A percentile compares a stretch with the other conserved stretches of the same genome.
phyloP scores from a whole-genome alignment of 1,140 invertebrate genomes.

The Heliconius hewitsoni region DNA sequence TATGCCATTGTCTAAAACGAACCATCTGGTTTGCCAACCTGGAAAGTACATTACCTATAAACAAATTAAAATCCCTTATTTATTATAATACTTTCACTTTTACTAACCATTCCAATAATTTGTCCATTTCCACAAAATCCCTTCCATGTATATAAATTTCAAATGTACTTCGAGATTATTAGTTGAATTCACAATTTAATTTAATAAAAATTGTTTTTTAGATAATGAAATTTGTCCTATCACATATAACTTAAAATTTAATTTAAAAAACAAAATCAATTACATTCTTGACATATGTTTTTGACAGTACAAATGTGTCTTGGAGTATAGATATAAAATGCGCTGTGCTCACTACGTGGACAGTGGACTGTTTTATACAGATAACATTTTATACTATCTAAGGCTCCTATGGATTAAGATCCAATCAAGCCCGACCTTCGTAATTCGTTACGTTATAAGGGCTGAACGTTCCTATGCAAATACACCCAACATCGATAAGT shows the following conservation, averaged over 20 bases:
- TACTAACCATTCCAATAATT: conserved; percentile 91
- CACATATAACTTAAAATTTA: not conserved
- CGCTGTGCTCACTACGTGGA: not conserved
- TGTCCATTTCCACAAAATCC: conserved; percentile 90
- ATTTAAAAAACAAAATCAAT: conserved; percentile 8
- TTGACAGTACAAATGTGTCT: not conserved
- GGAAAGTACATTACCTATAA: conserved; percentile 40
- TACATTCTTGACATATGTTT: conserved; percentile 9
- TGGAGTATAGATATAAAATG: not conserved
- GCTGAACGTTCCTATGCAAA: too few relatives aligned
- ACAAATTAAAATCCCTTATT: not conserved
- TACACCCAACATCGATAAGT: too few relatives aligned
- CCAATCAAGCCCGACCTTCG: too few relatives aligned
- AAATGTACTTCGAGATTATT: not conserved
- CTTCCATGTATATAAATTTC: conserved; percentile 80
- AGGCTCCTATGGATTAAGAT: not conserved
- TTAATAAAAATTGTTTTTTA: not conserved
- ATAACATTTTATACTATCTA: not conserved
- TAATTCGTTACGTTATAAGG: too few relatives aligned
- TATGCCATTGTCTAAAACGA: conserved; percentile 90
- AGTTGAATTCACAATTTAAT: not conserved
- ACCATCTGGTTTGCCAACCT: conserved; percentile 94
- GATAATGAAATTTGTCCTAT: not conserved
- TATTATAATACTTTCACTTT: conserved; percentile 20
- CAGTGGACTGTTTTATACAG: not conserved